These are phyloP conservation scores for Sebastes itinus DNA, from an alignment of 2,797 vertebrate genomes.

Conservation along the genomic window DNA sequence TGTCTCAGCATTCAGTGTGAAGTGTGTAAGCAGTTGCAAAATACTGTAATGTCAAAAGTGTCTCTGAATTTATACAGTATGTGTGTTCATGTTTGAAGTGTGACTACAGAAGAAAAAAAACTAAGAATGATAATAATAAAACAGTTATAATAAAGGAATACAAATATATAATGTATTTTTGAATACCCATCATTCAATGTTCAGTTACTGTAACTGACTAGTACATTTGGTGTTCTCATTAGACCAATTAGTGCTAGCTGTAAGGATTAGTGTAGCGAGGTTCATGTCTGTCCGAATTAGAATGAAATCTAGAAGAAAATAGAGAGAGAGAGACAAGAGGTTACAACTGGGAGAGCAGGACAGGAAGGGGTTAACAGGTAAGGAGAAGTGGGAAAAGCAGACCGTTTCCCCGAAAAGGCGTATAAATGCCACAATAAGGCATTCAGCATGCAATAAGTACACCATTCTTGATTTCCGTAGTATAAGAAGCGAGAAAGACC, in stretches of 20 bases:
- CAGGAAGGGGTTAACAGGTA: not conserved
- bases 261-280: not conserved
- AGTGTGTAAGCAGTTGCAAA: not conserved
- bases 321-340: not conserved
- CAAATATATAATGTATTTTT: not conserved
- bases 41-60: not conserved
- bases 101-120: not conserved
- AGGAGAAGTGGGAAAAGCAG: too few relatives aligned
- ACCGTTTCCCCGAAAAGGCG: too few relatives aligned
- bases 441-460: too few relatives aligned
- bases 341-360: not conserved
- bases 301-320: not conserved
- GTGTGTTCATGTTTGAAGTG: not conserved
- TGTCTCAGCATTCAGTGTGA: too few relatives aligned
- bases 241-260: slow-evolving; percentile 5
- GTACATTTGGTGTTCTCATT: not conserved
- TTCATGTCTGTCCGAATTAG: slow-evolving; percentile 2
- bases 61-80: not conserved
- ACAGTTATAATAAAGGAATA: not conserved
- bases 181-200: not conserved
- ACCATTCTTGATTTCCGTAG: too few relatives aligned
- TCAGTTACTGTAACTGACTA: not conserved
- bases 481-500: too few relatives aligned
- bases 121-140: not conserved
- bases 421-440: too few relatives aligned